A percentile compares a stretch with the other conserved stretches of the same genome.
Evolutionary conservation across 2,797 vertebrate genomes (phyloP).

Genomic region (Phrynocephalus forsythii): DNA sequence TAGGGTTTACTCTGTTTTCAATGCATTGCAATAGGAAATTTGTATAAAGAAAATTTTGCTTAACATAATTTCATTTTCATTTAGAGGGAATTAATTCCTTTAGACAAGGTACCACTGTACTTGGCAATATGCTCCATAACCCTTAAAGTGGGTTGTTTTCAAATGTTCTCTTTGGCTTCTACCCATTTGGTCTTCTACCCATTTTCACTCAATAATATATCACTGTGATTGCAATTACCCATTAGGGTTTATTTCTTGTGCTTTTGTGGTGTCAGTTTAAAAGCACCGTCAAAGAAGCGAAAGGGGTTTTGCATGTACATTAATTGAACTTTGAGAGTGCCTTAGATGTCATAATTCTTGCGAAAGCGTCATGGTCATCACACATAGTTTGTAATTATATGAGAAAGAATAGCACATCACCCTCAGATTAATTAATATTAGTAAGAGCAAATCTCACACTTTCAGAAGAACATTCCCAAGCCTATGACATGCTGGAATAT

Average conservation of each 20-base stretch:
- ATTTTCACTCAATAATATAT: constrained; percentile 5
- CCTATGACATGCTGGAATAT: background rate
- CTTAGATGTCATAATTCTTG: constrained; percentile 2
- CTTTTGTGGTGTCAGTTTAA: background rate
- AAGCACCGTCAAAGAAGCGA: background rate
- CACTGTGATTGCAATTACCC: constrained; percentile 2
- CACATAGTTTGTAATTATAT: background rate
- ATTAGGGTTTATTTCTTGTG: constrained; percentile 11
- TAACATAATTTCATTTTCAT: too few relatives aligned
- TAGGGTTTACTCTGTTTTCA: too few relatives aligned
- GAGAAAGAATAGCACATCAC: background rate
- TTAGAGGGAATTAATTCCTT: too few relatives aligned
- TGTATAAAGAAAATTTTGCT: too few relatives aligned
- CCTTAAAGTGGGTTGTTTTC: constrained; percentile 1
- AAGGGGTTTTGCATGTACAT: background rate
- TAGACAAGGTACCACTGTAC: too few relatives aligned
- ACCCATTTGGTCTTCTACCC: background rate
- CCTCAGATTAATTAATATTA: constrained; percentile 3
- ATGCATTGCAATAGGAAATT: too few relatives aligned
- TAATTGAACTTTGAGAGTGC: background rate
- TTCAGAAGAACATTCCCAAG: background rate
- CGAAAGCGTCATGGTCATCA: background rate
- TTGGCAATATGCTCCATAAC: background rate
- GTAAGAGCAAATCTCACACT: background rate
- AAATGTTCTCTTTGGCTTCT: background rate